Evolutionary conservation across 1,140 invertebrate species (phyloP), one percentile per base, ranked within the genome.

Genomic region (Octopus sinensis): DNA sequence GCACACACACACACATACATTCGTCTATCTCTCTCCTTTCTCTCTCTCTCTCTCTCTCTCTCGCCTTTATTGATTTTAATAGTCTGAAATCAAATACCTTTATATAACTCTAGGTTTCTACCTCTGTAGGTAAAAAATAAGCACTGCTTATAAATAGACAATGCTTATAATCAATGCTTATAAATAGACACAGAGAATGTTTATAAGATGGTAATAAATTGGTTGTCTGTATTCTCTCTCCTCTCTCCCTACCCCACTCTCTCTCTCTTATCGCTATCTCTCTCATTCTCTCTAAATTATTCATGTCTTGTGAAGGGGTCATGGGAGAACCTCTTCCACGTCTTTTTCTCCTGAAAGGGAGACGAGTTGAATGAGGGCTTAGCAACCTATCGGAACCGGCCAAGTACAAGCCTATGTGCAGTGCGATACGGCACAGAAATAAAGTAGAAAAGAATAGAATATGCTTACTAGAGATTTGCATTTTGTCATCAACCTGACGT

Each of bases 1-100:
- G 54, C 81, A 79, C 77, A 76, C 79, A 83, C 82, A 68, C 17
- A 79, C 76, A 53, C 43, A 30, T 17, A 68, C 62, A 13, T 51
- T 23, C 51, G 4, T 9, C 51, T n/a, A 79, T 23, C 7, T 52
- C 51, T 6, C 23, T 17, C 10, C 43, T 79, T 17, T 62, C 56
- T 62, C 56, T 62, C 56, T 62, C 56, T 62, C 56, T 62, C 56
- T 62, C 56, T 62, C 56, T 62, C 56, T 62, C 56, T 62, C 56
- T 62, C 4, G 9, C 56, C 17, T 17, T 62, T 17, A 1, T 17
- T 62, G 9, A 12, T 17, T 62, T 17, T 62, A 9, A 12, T 17
- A 17, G 30, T 43, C 30, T 43, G 30, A 43, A 43, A 43, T 43
- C 30, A 43, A 43, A 43, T 43, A 43, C 30, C 30, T 43, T 43